Base-by-base conservation (phyloP, 30 jellyfish, hydroid and myxozoan genomes). In the Catostylus mosaicus region DNA sequence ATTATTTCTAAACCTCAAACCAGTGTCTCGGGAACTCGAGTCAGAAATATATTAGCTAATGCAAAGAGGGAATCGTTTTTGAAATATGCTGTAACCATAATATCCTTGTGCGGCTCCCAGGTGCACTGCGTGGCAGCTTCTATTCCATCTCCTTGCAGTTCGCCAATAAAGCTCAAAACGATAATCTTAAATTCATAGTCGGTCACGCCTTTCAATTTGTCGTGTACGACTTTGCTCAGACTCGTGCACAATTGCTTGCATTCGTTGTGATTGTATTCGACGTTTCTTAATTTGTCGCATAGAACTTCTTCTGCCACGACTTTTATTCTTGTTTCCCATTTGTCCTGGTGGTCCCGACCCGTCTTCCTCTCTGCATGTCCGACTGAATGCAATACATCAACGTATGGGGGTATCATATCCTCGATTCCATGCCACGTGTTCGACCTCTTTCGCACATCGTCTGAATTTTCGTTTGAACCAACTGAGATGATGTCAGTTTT, bases 51-150 rank as follows among this genome's bases (percentile, higher is more conserved):
- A 45, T 70, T 71, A 3, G 95, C 48, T 24, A 89, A 50, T 30
- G 97, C 97, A 80, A 89, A 82, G n/a, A 89, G 36, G n/a, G 95
- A 35, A 34, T 89, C 91, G 63, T 74, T 89, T 56, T 89, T 89
- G 72, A 72, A 89, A 35, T 82, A 89, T 24, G 80, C 94, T 48
- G 90, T 69, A 1, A 89, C 90, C 82, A 89, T 85, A 20, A 81
- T 59, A 75, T 89, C 97, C 36, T 66, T 50, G 22, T 56, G 76
- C 12, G 97, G 94, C 73, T 89, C 90, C 97, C 97, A 89, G 23
- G 88, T 68, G 80, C 97, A 89, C 73, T 89, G 97, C 12, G 97
- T 69, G 33, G 94, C 87, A 32, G 90, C 87, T 68, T 89, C 97
- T 45, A 89, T 89, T 38, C 97, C 97, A 8, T 74, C 88, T 26